Evolutionary conservation across 2,797 vertebrate genomes (phyloP), one percentile per base, ranked within the genome.

Genomic region (Anguilla marmorata): DNA sequence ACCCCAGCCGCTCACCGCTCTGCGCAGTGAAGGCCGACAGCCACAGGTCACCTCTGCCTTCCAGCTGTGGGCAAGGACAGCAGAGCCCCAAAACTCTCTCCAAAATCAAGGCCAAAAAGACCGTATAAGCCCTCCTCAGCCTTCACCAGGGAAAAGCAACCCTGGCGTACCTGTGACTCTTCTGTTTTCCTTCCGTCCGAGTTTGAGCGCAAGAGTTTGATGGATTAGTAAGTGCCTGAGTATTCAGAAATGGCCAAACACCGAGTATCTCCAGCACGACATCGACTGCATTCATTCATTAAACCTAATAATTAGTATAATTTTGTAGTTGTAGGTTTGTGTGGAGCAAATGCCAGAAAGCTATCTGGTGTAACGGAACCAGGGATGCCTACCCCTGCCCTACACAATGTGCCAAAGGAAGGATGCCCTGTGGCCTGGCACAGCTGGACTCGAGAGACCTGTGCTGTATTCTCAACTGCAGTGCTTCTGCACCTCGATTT

Each of bases 371-470:
- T n/a, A n/a, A 69, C n/a, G n/a, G 63, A 1, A 66, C n/a, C 24
- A 27, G 5, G 63, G 24, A 27, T 69, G 63, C 24, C 24, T 69
- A 27, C n/a, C 63, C 63, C 56, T 27, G 54, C 91, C 85, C 45
- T 86, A 41, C 82, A 86, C 89, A 87, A 88, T 7, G 88, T 94
- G 95, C 93, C 96, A 95, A 95, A 95, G 89, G 85, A 92, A 90
- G 87, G 63, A 72, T 69, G 74, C 74, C 87, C 16, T 7, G 83
- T 80, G 86, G 88, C 58, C 84, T 56, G 58, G 90, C 87, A 87
- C 87, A 87, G 84, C 88, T 88, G 50, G 84, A 92, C 58, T 87
- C 84, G 48, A 30, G 87, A 86, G 80, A 54, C 58, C 33, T 85
- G 80, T 56, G 24, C 58, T 45, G 60, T 74, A 86, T 66, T 87